phyloP scores from a whole-genome alignment of 1,140 invertebrate genomes.

The Ephestia elutella region DNA sequence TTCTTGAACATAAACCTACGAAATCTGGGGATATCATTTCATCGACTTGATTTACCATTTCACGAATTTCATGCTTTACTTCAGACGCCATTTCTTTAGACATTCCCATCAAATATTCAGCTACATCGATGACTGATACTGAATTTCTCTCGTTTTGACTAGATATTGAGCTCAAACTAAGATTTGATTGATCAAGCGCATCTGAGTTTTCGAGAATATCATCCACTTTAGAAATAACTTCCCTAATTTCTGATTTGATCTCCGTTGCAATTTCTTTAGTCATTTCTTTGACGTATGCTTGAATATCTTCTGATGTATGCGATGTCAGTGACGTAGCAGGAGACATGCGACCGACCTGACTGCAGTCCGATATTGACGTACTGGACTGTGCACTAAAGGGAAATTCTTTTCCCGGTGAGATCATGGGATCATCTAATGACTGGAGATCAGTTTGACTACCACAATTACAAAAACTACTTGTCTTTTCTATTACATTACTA shows the following conservation, averaged over 20 bases:
- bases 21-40: slow-evolving; percentile 79
- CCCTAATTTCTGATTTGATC: slow-evolving; percentile 86
- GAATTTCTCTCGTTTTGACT: slow-evolving; percentile 76
- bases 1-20: slow-evolving; percentile 46
- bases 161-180: slow-evolving; percentile 62
- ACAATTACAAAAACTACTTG: slow-evolving; percentile 78
- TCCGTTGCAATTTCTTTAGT: slow-evolving; percentile 85
- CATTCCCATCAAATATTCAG: slow-evolving; percentile 84
- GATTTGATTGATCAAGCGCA: slow-evolving; percentile 62
- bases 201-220: slow-evolving; percentile 82
- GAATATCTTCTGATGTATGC: slow-evolving; percentile 78
- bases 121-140: slow-evolving; percentile 81
- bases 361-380: slow-evolving; percentile 71
- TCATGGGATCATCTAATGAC: slow-evolving; percentile 75
- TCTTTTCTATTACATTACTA: slow-evolving; percentile 45
- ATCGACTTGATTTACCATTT: slow-evolving; percentile 82
- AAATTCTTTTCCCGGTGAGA: slow-evolving; percentile 72
- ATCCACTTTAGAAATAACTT: slow-evolving; percentile 85
- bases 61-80: slow-evolving; percentile 84
- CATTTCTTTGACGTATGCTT: slow-evolving; percentile 83
- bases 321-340: slow-evolving; percentile 75
- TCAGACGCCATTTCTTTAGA: slow-evolving; percentile 86
- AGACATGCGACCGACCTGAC: slow-evolving; percentile 76
- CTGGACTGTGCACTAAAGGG: slow-evolving; percentile 64
- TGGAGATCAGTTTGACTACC: slow-evolving; percentile 82